Evolutionary conservation across 2,888 invertebrate species (phyloP).

Genomic region (Apamea monoglypha): DNA sequence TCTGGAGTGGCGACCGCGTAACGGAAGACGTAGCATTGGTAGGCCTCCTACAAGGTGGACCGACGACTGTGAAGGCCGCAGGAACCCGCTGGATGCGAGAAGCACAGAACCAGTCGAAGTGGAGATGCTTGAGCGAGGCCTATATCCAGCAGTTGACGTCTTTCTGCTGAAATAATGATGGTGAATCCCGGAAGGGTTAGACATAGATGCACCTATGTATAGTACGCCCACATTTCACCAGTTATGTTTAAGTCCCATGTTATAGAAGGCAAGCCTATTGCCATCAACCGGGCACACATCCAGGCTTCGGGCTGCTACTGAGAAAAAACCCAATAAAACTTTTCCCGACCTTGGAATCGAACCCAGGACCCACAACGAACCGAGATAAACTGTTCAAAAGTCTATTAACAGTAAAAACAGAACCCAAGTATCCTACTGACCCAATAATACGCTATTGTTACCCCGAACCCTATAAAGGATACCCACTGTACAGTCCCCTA

Average conservation of each 20-base stretch:
- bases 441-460: slow-evolving; percentile 32
- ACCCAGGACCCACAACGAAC: neutral
- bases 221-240: neutral
- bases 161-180: too few relatives aligned
- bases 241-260: neutral
- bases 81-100: too few relatives aligned
- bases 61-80: too few relatives aligned
- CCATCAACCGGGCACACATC: neutral
- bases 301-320: too few relatives aligned
- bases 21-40: too few relatives aligned
- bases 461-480: slow-evolving; percentile 28
- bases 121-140: too few relatives aligned
- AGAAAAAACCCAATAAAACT: neutral
- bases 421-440: slow-evolving; percentile 5
- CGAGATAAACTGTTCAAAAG: neutral
- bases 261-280: neutral
- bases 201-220: neutral
- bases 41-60: too few relatives aligned
- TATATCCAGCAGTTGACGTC: too few relatives aligned
- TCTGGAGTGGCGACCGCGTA: too few relatives aligned
- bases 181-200: neutral
- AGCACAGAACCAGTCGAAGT: too few relatives aligned
- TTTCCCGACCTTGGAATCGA: neutral
- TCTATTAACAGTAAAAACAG: slow-evolving; percentile 6
- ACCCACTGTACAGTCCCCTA: slow-evolving; percentile 6